Evolutionary conservation across 2,888 invertebrate species (phyloP), one percentile per base, ranked within the genome.

Genomic region (Amblyteles armatorius): DNA sequence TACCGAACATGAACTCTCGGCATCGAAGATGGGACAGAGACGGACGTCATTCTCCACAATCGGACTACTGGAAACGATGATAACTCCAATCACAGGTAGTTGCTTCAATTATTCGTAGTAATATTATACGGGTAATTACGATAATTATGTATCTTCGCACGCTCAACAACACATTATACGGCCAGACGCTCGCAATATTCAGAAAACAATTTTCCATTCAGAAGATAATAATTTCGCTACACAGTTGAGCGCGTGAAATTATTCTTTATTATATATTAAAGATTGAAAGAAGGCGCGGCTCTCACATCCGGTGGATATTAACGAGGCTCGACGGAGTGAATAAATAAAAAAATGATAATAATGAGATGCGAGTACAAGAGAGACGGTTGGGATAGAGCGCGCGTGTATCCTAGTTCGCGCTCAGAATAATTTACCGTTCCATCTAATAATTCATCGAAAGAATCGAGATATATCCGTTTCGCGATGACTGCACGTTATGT

Each of bases 201-300:
- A 78, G 79, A 79, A 80, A 82, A 48, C 71, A 79, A 79, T 81
- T 84, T 74, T 79, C 79, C 57, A 69, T 69, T 79, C 71, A 71
- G 65, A 60, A 60, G 13, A 29, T 60, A 60, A 60, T 60, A 29
- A 60, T 60, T 60, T 33, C 26, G 29, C 29, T 29, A 33, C 33
- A 9, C 60, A 3, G 16, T 74, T n/a, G 65, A 60, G 36, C 71
- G 79, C 71, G 82, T 71, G 74, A 82, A 79, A 84, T 84, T 76
- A 72, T 79, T 82, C 40, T 82, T 79, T 65, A 78, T 50, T 67
- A 80, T 72, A 76, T n/a, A 67, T 81, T 63, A 44, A 69, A 44
- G 73, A 78, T 69, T 26, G 57, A 67, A 57, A 4, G 65, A 55
- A 44, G 67, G 83, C 55, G 60, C 44, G 65, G 33, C 60, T 52